Evolutionary conservation across 53 echinoderm and acorn worm species (phyloP).

Genomic region (Mesocentrotus franciscanus): DNA sequence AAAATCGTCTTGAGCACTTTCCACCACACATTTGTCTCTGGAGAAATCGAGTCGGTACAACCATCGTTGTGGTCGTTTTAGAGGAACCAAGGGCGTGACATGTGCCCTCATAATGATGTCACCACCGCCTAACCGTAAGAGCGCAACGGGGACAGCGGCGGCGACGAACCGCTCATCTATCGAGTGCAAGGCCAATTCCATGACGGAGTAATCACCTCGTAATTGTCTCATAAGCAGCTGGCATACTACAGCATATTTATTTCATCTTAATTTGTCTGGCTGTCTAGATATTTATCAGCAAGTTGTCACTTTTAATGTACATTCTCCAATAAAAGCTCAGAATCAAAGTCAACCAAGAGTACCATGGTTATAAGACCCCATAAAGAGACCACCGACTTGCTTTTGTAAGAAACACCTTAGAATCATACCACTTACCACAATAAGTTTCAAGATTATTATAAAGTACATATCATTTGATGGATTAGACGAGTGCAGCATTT

Average conservation of each 20-base stretch:
- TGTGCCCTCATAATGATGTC: conserved; percentile 32
- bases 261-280: conserved; percentile 1
- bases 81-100: conserved; percentile 29
- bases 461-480: too few relatives aligned
- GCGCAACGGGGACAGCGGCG: background rate
- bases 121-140: background rate
- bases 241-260: background rate
- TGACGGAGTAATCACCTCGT: background rate
- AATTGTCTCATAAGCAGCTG: background rate
- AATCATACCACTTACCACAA: too few relatives aligned
- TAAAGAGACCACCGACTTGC: too few relatives aligned
- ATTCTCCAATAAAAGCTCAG: background rate
- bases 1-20: background rate
- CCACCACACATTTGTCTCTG: background rate
- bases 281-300: background rate
- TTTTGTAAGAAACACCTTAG: too few relatives aligned
- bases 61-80: background rate
- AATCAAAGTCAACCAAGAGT: too few relatives aligned
- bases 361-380: too few relatives aligned
- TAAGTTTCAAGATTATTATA: too few relatives aligned
- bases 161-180: background rate
- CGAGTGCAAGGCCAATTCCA: background rate
- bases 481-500: too few relatives aligned
- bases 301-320: background rate
- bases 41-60: background rate